A percentile compares a stretch with the other conserved stretches of the same genome.
phyloP scores from a whole-genome alignment of 2,888 invertebrate species.

The Eupithecia insigniata region DNA sequence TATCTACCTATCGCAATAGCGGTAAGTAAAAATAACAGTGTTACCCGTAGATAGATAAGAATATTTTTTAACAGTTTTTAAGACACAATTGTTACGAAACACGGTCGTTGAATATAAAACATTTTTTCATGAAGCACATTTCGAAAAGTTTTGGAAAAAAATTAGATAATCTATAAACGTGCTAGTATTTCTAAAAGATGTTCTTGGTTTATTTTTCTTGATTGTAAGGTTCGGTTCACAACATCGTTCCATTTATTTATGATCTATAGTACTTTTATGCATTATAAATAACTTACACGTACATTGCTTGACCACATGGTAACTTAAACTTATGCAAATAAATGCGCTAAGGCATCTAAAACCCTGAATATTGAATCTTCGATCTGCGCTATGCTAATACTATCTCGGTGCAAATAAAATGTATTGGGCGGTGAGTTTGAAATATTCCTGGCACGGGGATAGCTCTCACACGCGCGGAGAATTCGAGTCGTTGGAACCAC shows the following conservation, averaged over 20 bases:
- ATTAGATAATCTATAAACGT: no score
- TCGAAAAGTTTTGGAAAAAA: no score
- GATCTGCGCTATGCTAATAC: constrained; percentile 39
- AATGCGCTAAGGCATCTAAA: constrained; percentile 2
- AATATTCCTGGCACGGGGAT: constrained; percentile 26
- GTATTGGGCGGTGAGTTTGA: constrained; percentile 33
- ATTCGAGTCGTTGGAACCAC: constrained; percentile 7
- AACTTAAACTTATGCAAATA: not conserved
- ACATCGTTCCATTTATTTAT: no score
- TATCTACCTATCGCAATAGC: no score
- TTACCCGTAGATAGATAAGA: not conserved
- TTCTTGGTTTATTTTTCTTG: no score
- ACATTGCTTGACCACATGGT: not conserved
- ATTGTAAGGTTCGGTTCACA: no score
- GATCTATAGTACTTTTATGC: no score
- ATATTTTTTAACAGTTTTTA: no score
- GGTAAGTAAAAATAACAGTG: not conserved
- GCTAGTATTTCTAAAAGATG: no score
- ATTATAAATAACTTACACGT: not conserved
- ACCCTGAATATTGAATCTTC: constrained; percentile 21
- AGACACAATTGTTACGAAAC: not conserved
- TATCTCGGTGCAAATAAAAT: constrained; percentile 39
- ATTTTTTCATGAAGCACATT: no score
- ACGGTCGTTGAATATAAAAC: not conserved
- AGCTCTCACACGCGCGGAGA: constrained; percentile 20